Percentiles rank a stretch among this genome's conserved stretches.
Evolutionary conservation across 2,113 vertebrate genomes (phyloP).

Genomic region (Cricetomys ansorgei): DNA sequence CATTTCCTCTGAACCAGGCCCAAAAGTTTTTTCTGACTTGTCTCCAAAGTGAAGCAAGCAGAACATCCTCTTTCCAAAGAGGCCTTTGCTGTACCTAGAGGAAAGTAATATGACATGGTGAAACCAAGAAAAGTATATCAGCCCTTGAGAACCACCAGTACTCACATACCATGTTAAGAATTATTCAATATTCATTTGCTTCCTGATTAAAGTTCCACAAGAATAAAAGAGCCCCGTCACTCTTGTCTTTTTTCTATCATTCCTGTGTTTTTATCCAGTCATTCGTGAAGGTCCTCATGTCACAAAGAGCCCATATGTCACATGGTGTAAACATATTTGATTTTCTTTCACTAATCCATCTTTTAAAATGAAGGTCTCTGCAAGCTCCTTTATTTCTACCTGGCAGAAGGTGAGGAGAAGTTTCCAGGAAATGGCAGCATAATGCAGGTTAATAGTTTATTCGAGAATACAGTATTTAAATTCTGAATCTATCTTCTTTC

Average conservation of each 20-base stretch:
- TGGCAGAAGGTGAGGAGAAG: neutral
- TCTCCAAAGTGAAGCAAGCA: neutral
- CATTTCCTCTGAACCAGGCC: neutral
- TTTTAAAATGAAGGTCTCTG: neutral
- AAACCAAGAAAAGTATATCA: neutral
- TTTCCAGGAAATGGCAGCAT: neutral
- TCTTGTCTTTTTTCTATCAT: no score
- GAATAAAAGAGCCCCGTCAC: neutral
- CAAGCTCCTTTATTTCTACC: neutral
- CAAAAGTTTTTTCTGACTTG: neutral
- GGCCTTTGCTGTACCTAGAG: neutral
- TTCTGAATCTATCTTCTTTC: neutral
- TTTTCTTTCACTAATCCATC: neutral
- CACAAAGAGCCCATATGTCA: neutral
- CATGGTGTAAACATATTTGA: neutral
- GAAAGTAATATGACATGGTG: neutral
- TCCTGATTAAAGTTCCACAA: neutral
- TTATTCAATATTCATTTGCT: neutral
- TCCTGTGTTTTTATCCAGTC: neutral
- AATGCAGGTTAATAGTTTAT: neutral
- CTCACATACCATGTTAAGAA: neutral
- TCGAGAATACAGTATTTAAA: neutral
- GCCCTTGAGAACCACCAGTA: neutral
- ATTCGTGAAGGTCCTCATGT: neutral
- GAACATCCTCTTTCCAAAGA: fast-evolving